A percentile compares a stretch with the other conserved stretches of the same genome.
Conservation (phyloP, 2,797 vertebrate genomes). For the Podargus strigoides region DNA sequence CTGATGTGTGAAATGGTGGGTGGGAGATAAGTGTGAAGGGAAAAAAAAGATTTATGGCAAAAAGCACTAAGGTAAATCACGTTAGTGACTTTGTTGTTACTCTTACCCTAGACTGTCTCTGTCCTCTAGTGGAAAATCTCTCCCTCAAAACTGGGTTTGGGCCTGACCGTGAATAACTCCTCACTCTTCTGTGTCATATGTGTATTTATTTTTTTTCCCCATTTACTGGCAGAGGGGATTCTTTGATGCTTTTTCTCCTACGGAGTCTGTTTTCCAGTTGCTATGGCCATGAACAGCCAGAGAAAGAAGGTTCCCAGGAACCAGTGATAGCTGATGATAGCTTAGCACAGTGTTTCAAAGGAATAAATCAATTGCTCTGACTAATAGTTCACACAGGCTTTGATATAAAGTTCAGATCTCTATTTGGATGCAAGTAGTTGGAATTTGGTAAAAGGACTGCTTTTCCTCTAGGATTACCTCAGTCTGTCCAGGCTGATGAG, state of each 20-base stretch:
- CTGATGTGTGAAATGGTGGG: not conserved
- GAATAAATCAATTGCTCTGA: not conserved
- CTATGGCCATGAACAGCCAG: not conserved
- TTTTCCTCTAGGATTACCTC: not conserved
- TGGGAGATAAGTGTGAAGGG: not conserved
- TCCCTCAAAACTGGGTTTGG: not conserved
- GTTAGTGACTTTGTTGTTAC: not conserved
- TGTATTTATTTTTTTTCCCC: no score
- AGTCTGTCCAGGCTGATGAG: not conserved
- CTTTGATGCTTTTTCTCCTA: not conserved
- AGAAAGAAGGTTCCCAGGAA: not conserved
- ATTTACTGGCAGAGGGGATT: not conserved
- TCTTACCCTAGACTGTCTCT: not conserved
- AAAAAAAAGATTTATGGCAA: not conserved
- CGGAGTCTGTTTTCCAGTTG: conserved; percentile 4
- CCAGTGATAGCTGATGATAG: not conserved
- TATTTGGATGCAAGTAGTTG: not conserved
- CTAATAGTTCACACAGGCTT: not conserved
- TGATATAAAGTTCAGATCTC: not conserved
- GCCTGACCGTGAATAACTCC: not conserved
- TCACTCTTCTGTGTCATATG: not conserved
- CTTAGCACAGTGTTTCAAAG: not conserved
- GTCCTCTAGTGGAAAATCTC: not conserved
- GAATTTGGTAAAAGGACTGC: not conserved
- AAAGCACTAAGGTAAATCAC: not conserved